Evolutionary conservation across 2,797 vertebrate genomes (phyloP), one percentile per base, ranked within the genome.

Genomic region (Agapornis canus): DNA sequence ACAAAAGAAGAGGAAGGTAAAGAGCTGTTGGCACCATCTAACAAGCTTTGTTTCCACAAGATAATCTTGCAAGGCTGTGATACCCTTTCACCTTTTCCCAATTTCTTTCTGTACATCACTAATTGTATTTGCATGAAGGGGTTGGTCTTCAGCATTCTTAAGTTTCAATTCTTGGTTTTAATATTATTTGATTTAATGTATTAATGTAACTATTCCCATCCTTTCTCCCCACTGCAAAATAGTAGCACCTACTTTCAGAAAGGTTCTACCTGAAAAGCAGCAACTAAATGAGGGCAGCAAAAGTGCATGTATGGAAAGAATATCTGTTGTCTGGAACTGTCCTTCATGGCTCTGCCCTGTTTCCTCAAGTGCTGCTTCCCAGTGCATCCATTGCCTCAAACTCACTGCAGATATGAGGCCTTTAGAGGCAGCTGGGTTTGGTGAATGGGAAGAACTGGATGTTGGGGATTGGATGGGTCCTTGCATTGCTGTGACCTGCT

Each of bases 61-160:
- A 80, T 65, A 79, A 94, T 86, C 83, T 89, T 80, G 56, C 56
- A 52, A 57, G 82, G 45, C 82, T 82, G 43, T 40, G 78, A 89
- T 78, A 81, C 18, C 2, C 57, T 72, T 76, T 45, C 37, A 37
- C 23, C 42, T 25, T 65, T 91, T 76, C 59, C 87, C 56, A 29
- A 11, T 82, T 93, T 57, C 54, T 71, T 54, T 65, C 57, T 57
- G 27, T 72, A 26, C 37, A 2, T 59, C 70, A 29, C 32, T 32
- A 26, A 19, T 73, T 65, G 25, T 84, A 31, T 76, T 90, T 31
- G 31, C 22, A 12, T 9, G 27, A 72, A 64, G 32, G 26, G 9
- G 11, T 4, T 82, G 71, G 52, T 54, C 51, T 82, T 82, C 68
- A 51, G 32, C 49, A 32, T n/a, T 71, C 40, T 76, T n/a, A 63